These are phyloP conservation scores for Mesoclemmys tuberculata DNA, from an alignment of 2,113 vertebrate genomes.

Conservation along the genomic window DNA sequence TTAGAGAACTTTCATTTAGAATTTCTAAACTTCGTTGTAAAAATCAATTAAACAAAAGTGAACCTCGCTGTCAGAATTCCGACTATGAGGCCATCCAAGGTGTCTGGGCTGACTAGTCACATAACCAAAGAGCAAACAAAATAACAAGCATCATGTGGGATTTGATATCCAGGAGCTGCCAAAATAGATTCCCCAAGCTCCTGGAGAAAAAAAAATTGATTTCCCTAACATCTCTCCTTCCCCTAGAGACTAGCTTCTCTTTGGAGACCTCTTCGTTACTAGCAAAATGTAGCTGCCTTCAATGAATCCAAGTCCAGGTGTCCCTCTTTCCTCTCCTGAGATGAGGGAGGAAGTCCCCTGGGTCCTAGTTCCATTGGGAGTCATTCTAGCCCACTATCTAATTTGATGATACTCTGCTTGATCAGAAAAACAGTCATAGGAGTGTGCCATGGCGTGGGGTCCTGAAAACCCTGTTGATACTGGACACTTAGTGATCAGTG, in stretches of 20 bases:
- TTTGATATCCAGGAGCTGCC: neutral
- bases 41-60: neutral
- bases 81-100: accelerated
- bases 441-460: neutral
- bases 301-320: neutral
- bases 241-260: neutral
- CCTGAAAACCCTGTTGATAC: neutral
- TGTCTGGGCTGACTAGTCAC: neutral
- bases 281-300: neutral
- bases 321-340: neutral
- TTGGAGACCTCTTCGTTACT: neutral
- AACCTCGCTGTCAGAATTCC: neutral
- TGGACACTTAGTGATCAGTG: too few relatives aligned
- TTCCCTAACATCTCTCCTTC: neutral
- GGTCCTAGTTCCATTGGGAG: neutral
- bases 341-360: neutral
- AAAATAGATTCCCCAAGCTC: neutral
- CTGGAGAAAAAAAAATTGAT: neutral
- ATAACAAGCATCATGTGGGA: too few relatives aligned
- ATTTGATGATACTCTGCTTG: neutral
- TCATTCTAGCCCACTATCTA: neutral
- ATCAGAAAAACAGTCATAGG: neutral
- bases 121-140: neutral
- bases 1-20: neutral
- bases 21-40: neutral